A percentile compares a stretch with the other conserved stretches of the same genome.
Conservation (phyloP, 2,797 vertebrate genomes). For the Diglossa cyanea region DNA sequence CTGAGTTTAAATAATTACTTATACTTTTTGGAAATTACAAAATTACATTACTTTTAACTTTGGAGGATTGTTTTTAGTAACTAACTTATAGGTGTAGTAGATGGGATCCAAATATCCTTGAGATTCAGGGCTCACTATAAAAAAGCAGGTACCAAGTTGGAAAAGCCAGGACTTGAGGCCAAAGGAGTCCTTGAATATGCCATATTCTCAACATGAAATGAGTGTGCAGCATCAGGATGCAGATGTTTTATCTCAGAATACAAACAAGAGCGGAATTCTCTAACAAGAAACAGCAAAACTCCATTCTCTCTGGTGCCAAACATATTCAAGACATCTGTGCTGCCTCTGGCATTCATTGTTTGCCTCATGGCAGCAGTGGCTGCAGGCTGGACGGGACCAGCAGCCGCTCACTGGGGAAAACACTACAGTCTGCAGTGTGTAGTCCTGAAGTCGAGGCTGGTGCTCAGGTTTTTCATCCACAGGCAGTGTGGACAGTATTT, state of each 20-base stretch:
- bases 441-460: neutral
- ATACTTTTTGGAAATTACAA: neutral
- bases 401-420: neutral
- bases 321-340: neutral
- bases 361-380: neutral
- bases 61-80: neutral
- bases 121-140: neutral
- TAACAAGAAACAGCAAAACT: neutral
- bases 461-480: neutral
- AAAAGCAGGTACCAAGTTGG: neutral
- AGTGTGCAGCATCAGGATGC: neutral
- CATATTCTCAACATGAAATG: neutral
- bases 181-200: neutral
- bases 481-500: neutral
- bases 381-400: neutral
- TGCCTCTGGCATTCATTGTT: neutral
- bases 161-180: neutral
- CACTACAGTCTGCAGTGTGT: accelerated
- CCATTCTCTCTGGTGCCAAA: neutral
- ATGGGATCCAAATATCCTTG: neutral
- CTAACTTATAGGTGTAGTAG: neutral
- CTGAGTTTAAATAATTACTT: neutral
- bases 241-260: neutral
- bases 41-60: neutral
- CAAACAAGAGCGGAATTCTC: neutral